Base-by-base conservation (phyloP, 2,797 vertebrate genomes). In the Tapirus indicus region DNA sequence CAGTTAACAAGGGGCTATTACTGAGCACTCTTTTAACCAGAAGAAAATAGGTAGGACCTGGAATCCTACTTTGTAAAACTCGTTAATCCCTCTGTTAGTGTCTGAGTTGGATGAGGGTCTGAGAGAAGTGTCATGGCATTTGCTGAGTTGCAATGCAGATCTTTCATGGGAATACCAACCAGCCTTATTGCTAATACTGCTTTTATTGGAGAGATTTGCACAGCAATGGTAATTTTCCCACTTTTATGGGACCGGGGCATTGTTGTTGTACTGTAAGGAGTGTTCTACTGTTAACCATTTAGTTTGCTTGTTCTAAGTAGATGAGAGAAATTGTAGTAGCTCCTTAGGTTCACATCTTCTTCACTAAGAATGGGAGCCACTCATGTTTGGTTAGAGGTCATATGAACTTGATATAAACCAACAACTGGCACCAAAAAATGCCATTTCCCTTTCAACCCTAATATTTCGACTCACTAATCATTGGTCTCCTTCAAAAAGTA, bases 171-270 rank as follows among this genome's bases (percentile, higher is more conserved):
- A 13, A 83, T 23, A 64, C 11, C n/a, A 71, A 12, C 13, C 18
- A 60, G 29, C 38, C 9, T 32, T 88, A 41, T 16, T 77, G 27
- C 11, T n/a, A 5, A 38, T n/a, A 10, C 64, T 84, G 64, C 90
- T 96, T 90, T 92, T 41, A 17, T 52, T 35, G 23, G 66, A 88
- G 80, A 97, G 35, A 78, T 91, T 78, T 92, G 1, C 25, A 69
- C 20, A 32, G 29, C 0, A 20, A 85, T 91, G 32, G 10, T 69
- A 20, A 60, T 69, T 95, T 91, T 79, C 17, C 41, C 21, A 35
- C 49, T 72, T 79, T 90, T 29, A 35, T 90, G 91, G 29, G 69
- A 64, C 41, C 12, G 66, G 41, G 35, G 5, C 7, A 74, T 75
- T 71, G 41, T 79, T 41, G 35, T 35, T 93, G n/a, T 86, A 14